Evolutionary conservation across 1,140 invertebrate genomes (phyloP), one percentile per base, ranked within the genome.

Genomic region (Colletes gigas): DNA sequence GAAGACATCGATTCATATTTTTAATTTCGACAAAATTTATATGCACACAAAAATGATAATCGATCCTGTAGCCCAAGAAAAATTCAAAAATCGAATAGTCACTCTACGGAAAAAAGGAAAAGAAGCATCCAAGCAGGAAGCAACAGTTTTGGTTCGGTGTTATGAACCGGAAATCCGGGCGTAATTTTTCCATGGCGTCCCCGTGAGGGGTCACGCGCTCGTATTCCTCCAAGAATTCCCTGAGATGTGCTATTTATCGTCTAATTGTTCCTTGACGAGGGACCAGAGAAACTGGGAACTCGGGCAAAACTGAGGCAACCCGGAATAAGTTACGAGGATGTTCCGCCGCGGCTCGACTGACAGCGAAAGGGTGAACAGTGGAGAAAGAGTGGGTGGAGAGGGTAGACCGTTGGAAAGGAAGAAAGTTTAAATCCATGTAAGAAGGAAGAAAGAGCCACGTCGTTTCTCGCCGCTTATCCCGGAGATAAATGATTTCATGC

Each of bases 401-500:
- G 6, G 14, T n/a, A 21, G 59, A 54, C n/a, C 10, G 59, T n/a
- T 41, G 0, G 71, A 19, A 75, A 74, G 65, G 52, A 77, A 75
- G 84, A 83, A 89, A 89, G 81, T 91, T 88, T 89, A 89, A 91
- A 89, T 90, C 83, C 85, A 88, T 83, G 84, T 90, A 86, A 88
- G 82, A 85, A 80, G 84, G 86, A 89, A 87, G 83, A 86, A 89
- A 89, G 83, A 88, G 71, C 84, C 86, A 85, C 88, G 87, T 89
- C 85, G 82, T 91, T 90, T 85, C 82, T 87, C 89, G 87, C 82
- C 89, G 89, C 85, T 92, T 92, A 93, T 91, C 88, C 89, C 82
- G 81, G 89, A 92, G 91, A 93, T 93, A 92, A 92, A 92, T 93
- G 92, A 93, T 93, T 93, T 91, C 88, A 92, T 91, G 91, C 91